Percentiles rank a stretch among this genome's conserved stretches.
Conservation (phyloP, 2,797 vertebrate genomes). For the Helostoma temminkii region DNA sequence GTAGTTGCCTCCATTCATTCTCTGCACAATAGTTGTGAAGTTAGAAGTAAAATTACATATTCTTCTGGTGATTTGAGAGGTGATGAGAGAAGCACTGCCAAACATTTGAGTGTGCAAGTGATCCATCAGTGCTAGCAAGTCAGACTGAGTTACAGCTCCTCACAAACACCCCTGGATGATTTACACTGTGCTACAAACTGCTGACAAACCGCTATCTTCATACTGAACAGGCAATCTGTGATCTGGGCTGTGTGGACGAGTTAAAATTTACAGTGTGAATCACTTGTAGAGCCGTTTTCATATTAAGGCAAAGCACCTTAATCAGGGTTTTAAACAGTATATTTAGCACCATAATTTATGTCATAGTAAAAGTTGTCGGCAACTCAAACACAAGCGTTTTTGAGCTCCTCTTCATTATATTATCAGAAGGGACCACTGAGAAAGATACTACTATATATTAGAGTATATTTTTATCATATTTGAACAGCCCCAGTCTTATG, state of each 20-base stretch:
- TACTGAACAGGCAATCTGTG: slow-evolving; percentile 36
- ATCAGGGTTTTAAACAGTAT: slow-evolving; percentile 20
- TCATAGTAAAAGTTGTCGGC: not conserved
- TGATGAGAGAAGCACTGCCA: slow-evolving; percentile 31
- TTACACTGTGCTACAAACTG: slow-evolving; percentile 62
- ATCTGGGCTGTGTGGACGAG: slow-evolving; percentile 20
- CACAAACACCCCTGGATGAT: slow-evolving; percentile 63
- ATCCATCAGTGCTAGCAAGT: slow-evolving; percentile 58
- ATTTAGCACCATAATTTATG: slow-evolving; percentile 30
- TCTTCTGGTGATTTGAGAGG: slow-evolving; percentile 27
- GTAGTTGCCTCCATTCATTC: not conserved
- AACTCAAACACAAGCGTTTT: not conserved
- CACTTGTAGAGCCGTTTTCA: slow-evolving; percentile 44
- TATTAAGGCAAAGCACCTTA: slow-evolving; percentile 38
- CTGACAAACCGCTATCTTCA: slow-evolving; percentile 63
- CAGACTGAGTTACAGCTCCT: slow-evolving; percentile 64
- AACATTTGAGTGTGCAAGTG: slow-evolving; percentile 24
- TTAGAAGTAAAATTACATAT: slow-evolving; percentile 27
- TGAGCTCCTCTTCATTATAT: not conserved
- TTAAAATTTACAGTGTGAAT: slow-evolving; percentile 51
- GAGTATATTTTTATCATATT: too few relatives aligned
- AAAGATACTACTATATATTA: too few relatives aligned
- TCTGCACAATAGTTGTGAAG: not conserved
- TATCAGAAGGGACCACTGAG: not conserved
- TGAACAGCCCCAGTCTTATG: too few relatives aligned